Evolutionary conservation across 2,888 invertebrate genomes (phyloP), one percentile per base, ranked within the genome.

Genomic region (Thymelicus acteon): DNA sequence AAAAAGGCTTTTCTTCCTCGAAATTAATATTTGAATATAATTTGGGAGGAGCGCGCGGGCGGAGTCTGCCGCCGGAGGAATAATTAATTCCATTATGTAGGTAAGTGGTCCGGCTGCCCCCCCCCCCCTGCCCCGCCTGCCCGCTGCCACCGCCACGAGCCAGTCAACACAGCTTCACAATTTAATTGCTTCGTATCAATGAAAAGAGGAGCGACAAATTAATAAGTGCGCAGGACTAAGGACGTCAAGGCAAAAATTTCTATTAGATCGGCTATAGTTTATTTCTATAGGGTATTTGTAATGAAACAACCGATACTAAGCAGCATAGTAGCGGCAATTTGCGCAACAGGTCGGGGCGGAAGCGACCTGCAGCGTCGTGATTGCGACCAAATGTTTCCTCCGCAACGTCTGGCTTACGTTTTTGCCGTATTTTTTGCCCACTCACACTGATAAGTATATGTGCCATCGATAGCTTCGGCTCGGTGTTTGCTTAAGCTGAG

Each of bases 11-110:
- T 92, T 89, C 92, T 90, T 87, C 90, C 89, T 86, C 87, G 90
- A 92, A 94, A 93, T 94, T 94, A 93, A 93, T 94, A 94, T 93
- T 94, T 93, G 92, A 93, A 92, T 93, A 92, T 93, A 94, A 94
- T 92, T 93, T 93, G 85, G 92, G 93, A 85, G 88, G 93, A 89
- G 85, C 93, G 90, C 85, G 92, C 91, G 84, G 93, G 91, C 90
- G 90, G 89, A 94, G 89, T 91, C 95, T 91, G 92, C 94, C 83
- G 94, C 87, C 84, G 90, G 87, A 89, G 82, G 88, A 93, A 92
- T 93, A 92, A 93, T 93, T 92, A 93, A 92, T 93, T 92, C 90
- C 84, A 91, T 93, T 93, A 91, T 88, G 82, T 85, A 86, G 86
- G 86, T 85, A 88, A 90, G 90, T 90, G 88, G 89, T 86, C 85